Conservation (phyloP, 2,797 vertebrate species). For the Gobionotothen gibberifrons region DNA sequence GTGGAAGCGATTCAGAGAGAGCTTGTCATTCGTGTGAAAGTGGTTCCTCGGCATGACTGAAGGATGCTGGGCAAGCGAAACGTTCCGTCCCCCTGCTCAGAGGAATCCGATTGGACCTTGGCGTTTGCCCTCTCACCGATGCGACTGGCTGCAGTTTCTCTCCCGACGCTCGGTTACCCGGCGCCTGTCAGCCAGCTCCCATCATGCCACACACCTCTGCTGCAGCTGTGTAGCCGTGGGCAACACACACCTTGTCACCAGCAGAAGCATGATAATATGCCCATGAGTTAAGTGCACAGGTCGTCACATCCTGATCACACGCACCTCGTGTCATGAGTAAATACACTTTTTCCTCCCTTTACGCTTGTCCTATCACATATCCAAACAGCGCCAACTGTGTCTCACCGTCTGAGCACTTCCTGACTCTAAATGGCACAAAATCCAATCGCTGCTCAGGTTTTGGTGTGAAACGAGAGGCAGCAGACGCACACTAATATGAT, state of each 20-base stretch:
- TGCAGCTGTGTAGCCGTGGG: slow-evolving; percentile 55
- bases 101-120: slow-evolving; percentile 36
- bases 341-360: slow-evolving; percentile 41
- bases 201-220: slow-evolving; percentile 42
- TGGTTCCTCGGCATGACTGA: slow-evolving; percentile 43
- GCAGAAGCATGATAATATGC: slow-evolving; percentile 37
- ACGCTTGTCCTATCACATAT: slow-evolving; percentile 62
- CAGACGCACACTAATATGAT: slow-evolving; percentile 75
- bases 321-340: slow-evolving; percentile 17
- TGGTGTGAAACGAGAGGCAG: slow-evolving; percentile 75
- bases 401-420: slow-evolving; percentile 61
- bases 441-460: slow-evolving; percentile 59
- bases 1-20: slow-evolving; percentile 42
- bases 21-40: slow-evolving; percentile 42
- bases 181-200: slow-evolving; percentile 54
- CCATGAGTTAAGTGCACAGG: slow-evolving; percentile 42
- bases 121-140: slow-evolving; percentile 15
- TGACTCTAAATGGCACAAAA: slow-evolving; percentile 66
- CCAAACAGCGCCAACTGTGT: slow-evolving; percentile 39
- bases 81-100: slow-evolving; percentile 21
- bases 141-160: slow-evolving; percentile 38
- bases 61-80: slow-evolving; percentile 32
- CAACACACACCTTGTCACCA: slow-evolving; percentile 58
- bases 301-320: slow-evolving; percentile 22
- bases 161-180: slow-evolving; percentile 48